phyloP scores from a whole-genome alignment of 2,888 invertebrate species.

The Automeris io region DNA sequence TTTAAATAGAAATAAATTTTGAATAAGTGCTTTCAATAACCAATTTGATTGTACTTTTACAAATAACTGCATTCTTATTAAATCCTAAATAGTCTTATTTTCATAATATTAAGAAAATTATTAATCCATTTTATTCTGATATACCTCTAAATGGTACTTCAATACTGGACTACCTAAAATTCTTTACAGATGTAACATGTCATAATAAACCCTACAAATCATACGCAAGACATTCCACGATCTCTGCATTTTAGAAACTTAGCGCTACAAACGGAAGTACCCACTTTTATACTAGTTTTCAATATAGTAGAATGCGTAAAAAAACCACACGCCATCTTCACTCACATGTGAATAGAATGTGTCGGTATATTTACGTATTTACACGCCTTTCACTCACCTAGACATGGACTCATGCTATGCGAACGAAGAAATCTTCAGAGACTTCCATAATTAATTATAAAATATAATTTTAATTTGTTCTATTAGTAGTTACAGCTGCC shows the following conservation, averaged over 20 bases:
- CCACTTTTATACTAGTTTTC: constrained; percentile 63
- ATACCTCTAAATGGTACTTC: too few species aligned
- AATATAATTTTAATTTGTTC: constrained; percentile 5
- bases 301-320: constrained; percentile 47
- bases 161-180: too few species aligned
- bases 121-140: too few species aligned
- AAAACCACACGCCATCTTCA: constrained; percentile 51
- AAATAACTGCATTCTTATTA: too few species aligned
- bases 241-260: constrained; percentile 47
- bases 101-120: too few species aligned
- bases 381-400: constrained; percentile 65
- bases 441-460: not conserved
- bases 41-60: too few species aligned
- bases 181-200: too few species aligned
- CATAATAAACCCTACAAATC: constrained; percentile 8
- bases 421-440: constrained; percentile 32
- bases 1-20: too few species aligned
- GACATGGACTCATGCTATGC: constrained; percentile 20
- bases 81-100: too few species aligned
- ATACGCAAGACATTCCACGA: constrained; percentile 10
- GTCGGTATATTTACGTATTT: constrained; percentile 41
- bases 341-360: constrained; percentile 32
- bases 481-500: too few species aligned
- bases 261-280: constrained; percentile 30
- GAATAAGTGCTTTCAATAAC: too few species aligned